Base-by-base conservation (phyloP, 2,113 vertebrate genomes). In the Catagonus wagneri region DNA sequence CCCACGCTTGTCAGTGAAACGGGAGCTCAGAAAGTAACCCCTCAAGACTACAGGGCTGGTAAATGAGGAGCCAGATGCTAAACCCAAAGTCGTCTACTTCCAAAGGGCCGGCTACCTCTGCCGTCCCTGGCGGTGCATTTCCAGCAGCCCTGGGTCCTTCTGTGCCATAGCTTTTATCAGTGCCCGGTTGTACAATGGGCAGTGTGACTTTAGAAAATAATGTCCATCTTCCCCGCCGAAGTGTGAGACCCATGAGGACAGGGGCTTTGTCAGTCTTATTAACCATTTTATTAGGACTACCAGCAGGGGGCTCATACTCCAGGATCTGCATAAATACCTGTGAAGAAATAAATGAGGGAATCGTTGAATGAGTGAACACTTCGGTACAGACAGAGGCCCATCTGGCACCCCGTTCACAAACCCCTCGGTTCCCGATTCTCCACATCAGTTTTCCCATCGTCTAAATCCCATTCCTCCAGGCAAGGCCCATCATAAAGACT, bases 391-490 rank as follows among this genome's bases (percentile, higher is more conserved):
- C 68, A 32, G 54, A 39, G 14, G 12, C 9, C 54, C 15, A 3
- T 7, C 16, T 19, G 9, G 58, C 15, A 11, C 5, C 60, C 60
- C 44, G 20, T 19, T 2, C 5, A 17, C 74, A 10, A 50, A 10
- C 27, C 27, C n/a, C n/a, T 2, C 0, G 1, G 20, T 19, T 6
- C 29, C 44, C n/a, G n/a, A 9, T 13, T 17, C 29, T 50, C 58
- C 12, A 5, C 17, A 12, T 50, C 76, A 23, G 50, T 17, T 16
- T 56, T 29, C 29, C 3, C 13, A 4, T 17, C 0, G 22, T 36
- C 84, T 17, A 14, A 22, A 10, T 14, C 16, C 15, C 66, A 58
- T 6, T 25, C 34, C 17, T 65, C 7, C 8, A n/a, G 17, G 34
- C 39, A 4, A 6, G 58, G 52, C 3, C 39, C 34, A 36, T 9